Conservation (phyloP, 2,888 invertebrate genomes). For the Tortrix viridana region DNA sequence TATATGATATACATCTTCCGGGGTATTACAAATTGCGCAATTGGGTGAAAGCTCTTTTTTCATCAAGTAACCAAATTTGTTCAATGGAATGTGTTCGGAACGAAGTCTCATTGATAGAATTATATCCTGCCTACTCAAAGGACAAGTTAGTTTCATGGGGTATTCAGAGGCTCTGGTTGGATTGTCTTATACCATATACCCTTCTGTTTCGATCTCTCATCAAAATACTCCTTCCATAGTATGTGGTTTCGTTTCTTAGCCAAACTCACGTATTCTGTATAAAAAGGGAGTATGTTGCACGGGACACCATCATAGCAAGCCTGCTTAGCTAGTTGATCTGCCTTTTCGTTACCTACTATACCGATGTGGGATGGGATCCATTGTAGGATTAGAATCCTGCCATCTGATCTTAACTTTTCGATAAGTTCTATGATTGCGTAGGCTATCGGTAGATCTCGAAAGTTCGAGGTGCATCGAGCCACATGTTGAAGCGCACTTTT, state of each 20-base stretch:
- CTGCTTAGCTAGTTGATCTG: neutral
- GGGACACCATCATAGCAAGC: neutral
- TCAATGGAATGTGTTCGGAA: too few relatives aligned
- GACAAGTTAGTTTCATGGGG: too few relatives aligned
- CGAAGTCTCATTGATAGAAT: too few relatives aligned
- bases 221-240: neutral
- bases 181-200: neutral
- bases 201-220: neutral
- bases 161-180: neutral
- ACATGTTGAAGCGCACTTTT: constrained; percentile 2
- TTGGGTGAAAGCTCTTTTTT: too few relatives aligned
- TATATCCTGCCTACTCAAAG: too few relatives aligned
- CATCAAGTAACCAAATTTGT: too few relatives aligned
- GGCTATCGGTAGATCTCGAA: constrained; percentile 18
- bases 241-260: neutral
- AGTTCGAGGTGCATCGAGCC: constrained; percentile 19
- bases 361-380: neutral
- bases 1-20: too few relatives aligned
- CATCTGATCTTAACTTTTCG: neutral
- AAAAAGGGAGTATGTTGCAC: neutral
- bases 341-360: neutral
- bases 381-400: neutral
- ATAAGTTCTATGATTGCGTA: neutral
- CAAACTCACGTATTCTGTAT: neutral
- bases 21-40: too few relatives aligned